Evolutionary conservation across 92 coral and sea anemone species (phyloP), one percentile per base, ranked within the genome.

Genomic region (Nematostella vectensis): DNA sequence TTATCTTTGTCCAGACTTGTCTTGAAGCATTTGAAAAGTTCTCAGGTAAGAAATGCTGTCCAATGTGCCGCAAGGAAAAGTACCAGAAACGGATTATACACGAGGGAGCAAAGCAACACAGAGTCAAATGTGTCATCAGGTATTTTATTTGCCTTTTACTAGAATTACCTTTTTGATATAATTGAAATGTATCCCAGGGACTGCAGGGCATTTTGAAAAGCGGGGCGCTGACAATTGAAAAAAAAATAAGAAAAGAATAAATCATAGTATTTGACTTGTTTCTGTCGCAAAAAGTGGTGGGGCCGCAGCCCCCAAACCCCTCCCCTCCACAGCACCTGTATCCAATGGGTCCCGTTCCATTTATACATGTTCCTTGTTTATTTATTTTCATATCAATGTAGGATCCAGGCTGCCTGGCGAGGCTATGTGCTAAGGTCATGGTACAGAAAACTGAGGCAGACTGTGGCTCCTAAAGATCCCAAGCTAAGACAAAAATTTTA

Each of bases 11-110:
- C 10, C 42, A 91, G 98, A 68, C 78, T 12, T 91, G 98, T 68
- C 83, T 91, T 53, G 79, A 88, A 78, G 98, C 98, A 47, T 91
- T 81, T 78, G 98, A 91, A 66, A 91, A 57, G 86, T 91, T 91
- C 69, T 91, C 98, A 48, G 98, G 96, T 55, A 86, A 88, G 22
- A 91, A 91, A 58, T 63, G 84, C 0, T 91, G 98, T 51, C 98
- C 98, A 18, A 86, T 91, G 98, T 91, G 98, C 54, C 83, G 98
- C 42, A 91, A 91, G 53, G 98, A 86, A 55, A 85, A 91, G 49
- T 91, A 91, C 31, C 93, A 91, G 65, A 86, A 87, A 43, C 67
- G 98, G 77, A 80, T 91, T 17, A 91, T 91, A 47, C 96, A 91
- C 55, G 98, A 91, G 57, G 98, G 98, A 8, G 82, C 88, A 36